Conservation (phyloP, 2,888 invertebrate species). For the Boloria euphrosyne region DNA sequence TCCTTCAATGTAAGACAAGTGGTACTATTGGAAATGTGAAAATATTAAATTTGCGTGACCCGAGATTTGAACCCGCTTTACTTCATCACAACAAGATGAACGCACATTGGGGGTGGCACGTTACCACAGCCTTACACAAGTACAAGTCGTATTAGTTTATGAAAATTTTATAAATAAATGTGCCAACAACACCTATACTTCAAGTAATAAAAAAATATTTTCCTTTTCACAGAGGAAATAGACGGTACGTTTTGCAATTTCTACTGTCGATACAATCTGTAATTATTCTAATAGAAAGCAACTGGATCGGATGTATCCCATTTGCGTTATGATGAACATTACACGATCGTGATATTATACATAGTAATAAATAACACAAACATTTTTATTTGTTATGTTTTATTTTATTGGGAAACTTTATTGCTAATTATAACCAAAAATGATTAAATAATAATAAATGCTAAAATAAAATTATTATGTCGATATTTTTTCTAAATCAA, state of each 20-base stretch:
- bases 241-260: conserved; percentile 21
- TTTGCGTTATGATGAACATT: conserved; percentile 28
- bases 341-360: conserved; percentile 18
- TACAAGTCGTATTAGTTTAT: no score
- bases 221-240: conserved; percentile 8
- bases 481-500: no score
- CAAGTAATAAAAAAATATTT: neutral
- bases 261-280: conserved; percentile 3
- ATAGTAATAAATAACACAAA: conserved; percentile 2
- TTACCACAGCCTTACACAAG: no score
- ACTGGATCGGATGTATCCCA: conserved; percentile 19
- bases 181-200: no score
- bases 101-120: no score
- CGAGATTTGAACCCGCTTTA: no score
- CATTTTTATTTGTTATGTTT: neutral
- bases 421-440: conserved; percentile 4
- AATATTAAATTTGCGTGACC: no score
- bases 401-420: neutral
- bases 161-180: no score
- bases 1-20: no score
- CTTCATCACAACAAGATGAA: no score
- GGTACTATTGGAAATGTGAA: no score
- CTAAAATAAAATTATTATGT: no score
- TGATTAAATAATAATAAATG: conserved; percentile 2
- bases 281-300: conserved; percentile 30